Evolutionary conservation across 2,797 vertebrate species (phyloP).

Genomic region (Paguma larvata): DNA sequence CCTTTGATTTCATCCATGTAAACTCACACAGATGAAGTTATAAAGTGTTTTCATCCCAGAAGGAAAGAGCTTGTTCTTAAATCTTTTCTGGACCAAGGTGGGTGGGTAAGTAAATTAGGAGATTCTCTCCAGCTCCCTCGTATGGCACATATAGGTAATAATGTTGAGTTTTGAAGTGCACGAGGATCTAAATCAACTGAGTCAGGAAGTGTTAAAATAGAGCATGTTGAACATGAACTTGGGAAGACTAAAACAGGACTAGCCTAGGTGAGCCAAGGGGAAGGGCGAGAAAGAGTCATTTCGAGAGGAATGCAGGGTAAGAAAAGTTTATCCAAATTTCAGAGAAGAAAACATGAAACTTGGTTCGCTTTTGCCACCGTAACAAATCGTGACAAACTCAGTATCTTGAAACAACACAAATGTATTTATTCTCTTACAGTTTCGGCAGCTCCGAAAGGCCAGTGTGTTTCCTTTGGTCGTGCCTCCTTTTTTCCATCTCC

Average conservation of each 20-base stretch:
- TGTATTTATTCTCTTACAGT: neutral
- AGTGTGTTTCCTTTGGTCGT: conserved; percentile 9
- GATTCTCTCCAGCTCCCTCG: neutral
- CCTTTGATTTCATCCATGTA: neutral
- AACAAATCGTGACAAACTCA: neutral
- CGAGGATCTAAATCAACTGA: neutral
- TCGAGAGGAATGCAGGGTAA: neutral
- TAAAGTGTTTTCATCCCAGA: neutral
- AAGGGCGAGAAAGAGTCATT: neutral
- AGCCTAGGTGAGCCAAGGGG: neutral
- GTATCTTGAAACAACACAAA: neutral
- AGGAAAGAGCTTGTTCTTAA: conserved; percentile 17
- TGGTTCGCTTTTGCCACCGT: neutral
- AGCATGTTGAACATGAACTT: neutral
- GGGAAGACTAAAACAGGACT: neutral
- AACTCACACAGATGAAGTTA: neutral
- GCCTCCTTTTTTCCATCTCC: neutral
- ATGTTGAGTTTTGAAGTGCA: neutral
- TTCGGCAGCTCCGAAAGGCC: neutral
- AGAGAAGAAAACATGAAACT: neutral
- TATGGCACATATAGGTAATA: neutral
- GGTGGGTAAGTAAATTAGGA: neutral
- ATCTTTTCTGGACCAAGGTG: neutral
- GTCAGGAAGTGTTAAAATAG: neutral
- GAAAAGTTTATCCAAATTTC: conserved; percentile 37